Evolutionary conservation across 1,140 invertebrate species (phyloP), one percentile per base, ranked within the genome.

Genomic region (Drosophila chauvacae): DNA sequence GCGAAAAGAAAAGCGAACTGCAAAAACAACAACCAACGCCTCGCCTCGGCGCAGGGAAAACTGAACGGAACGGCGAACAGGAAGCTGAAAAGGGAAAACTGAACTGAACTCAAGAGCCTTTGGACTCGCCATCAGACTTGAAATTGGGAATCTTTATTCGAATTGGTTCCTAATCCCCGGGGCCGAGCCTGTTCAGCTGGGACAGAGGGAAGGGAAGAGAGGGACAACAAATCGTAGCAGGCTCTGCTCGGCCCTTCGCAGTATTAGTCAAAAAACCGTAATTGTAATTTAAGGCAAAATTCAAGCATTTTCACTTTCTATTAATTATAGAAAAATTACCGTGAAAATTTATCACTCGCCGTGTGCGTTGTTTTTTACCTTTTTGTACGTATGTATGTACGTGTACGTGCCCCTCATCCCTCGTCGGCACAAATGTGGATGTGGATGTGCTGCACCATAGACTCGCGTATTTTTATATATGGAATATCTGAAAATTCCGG

Each of bases 241-340:
- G 83, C 83, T 61, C 57, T 83, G 80, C 68, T 77, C 63, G 53
- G 51, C 18, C 66, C 47, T 83, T 87, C 77, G 51, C 64, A 65
- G 61, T 64, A 80, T 83, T 79, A 59, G 72, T 77, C 48, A 55
- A 84, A 55, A 55, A 55, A 10, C 13, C 14, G 9, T 56, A 39
- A 76, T 88, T 90, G 77, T 69, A 60, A 57, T 59, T 68, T 77
- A 64, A 55, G 88, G 77, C 85, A 81, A 88, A 88, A 90, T 88
- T 88, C 42, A 78, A 90, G 69, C 81, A 75, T 70, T 81, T 81
- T 81, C 75, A 84, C 66, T 75, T 65, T 81, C 69, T 75, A 70
- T 81, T 76, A 90, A 85, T 90, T 90, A 66, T 81, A 88, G 85
- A 90, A 66, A 88, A 88, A 88, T 88, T 88, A 90, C 77, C 74